phyloP scores from a whole-genome alignment of 1,140 invertebrate genomes.

The Brachionus asplanchnoidis region DNA sequence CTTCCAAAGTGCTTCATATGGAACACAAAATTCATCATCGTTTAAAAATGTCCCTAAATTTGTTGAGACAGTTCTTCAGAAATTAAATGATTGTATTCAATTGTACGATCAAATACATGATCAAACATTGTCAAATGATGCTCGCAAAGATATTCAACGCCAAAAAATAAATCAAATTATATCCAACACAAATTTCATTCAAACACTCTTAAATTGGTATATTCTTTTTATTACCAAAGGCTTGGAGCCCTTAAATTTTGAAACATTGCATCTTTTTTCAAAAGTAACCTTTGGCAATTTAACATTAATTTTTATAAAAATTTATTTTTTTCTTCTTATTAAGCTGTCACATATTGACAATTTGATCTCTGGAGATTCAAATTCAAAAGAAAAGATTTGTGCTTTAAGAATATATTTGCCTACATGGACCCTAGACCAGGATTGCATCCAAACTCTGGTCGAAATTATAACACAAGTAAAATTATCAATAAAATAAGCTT shows the following conservation, averaged over 20 bases:
- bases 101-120: background rate
- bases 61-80: background rate
- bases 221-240: conserved; percentile 2
- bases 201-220: conserved; percentile 16
- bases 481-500: too few relatives aligned
- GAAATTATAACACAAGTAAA: background rate
- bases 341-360: background rate
- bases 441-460: background rate
- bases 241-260: background rate
- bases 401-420: background rate
- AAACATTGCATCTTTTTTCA: background rate
- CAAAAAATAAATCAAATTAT: background rate
- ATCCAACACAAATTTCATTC: background rate
- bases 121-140: background rate
- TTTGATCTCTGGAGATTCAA: background rate
- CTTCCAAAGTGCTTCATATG: background rate
- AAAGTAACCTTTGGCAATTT: background rate
- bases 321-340: background rate
- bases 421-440: background rate
- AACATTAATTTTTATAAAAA: background rate
- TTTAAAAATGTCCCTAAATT: background rate
- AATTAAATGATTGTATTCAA: background rate
- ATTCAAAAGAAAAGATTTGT: background rate
- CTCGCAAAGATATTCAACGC: background rate
- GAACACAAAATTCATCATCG: background rate